phyloP scores from a whole-genome alignment of 2,113 vertebrate genomes.

The Microcebus ravelobensis region DNA sequence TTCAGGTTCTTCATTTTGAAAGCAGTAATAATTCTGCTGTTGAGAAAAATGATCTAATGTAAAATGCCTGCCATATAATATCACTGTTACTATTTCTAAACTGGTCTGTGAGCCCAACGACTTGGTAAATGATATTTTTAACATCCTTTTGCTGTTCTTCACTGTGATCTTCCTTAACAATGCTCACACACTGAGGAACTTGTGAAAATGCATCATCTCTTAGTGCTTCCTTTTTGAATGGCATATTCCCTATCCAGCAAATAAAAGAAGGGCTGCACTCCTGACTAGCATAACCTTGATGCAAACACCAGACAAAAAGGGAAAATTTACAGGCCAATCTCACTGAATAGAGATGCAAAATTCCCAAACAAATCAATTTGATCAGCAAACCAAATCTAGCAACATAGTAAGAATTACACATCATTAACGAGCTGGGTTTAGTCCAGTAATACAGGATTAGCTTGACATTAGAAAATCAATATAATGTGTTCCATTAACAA shows the following conservation, averaged over 20 bases:
- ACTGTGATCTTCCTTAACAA: background rate
- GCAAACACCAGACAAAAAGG: background rate
- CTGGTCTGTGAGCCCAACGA: background rate
- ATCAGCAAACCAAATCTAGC: background rate
- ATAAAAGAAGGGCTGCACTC: background rate
- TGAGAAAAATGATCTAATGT: background rate
- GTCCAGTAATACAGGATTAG: background rate
- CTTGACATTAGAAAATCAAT: background rate
- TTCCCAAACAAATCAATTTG: background rate
- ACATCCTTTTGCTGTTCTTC: background rate
- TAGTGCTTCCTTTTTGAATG: background rate
- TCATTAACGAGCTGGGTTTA: background rate
- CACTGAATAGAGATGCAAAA: background rate
- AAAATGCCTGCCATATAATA: background rate
- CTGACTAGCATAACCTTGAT: background rate
- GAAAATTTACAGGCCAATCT: background rate
- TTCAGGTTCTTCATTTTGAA: slow-evolving; percentile 12
- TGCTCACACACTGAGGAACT: background rate
- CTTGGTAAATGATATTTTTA: background rate
- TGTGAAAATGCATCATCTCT: background rate
- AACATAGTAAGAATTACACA: background rate
- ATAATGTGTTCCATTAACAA: background rate
- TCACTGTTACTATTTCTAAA: background rate
- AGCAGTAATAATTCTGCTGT: background rate
- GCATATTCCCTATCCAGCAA: background rate